Percentiles rank a stretch among this genome's conserved stretches.
phyloP scores from a whole-genome alignment of 1,140 invertebrate species.

The Ganaspis sp. region DNA sequence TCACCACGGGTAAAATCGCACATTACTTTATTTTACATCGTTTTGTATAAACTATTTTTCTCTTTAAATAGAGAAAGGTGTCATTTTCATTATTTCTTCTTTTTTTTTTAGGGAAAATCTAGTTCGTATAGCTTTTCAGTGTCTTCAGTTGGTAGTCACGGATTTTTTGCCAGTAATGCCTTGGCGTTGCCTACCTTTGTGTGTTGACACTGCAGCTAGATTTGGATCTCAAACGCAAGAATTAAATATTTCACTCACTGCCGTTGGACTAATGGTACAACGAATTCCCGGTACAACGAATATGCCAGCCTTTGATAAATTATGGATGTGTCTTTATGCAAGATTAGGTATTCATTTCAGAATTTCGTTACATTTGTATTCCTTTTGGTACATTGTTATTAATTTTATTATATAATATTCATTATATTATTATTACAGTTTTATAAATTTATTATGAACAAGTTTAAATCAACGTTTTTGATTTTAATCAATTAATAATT shows the following conservation, averaged over 20 bases:
- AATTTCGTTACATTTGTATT: no score
- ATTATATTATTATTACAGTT: no score
- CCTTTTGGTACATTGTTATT: no score
- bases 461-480: no score
- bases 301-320: conserved; percentile 92
- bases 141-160: conserved; percentile 96
- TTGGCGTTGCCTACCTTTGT: conserved; percentile 90
- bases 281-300: conserved; percentile 89
- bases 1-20: conserved; percentile 92
- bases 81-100: conserved; percentile 53
- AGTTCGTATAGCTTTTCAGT: conserved; percentile 96
- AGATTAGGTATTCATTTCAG: conserved; percentile 81
- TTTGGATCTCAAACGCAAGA: conserved; percentile 98
- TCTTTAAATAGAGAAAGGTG: no score
- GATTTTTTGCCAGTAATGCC: conserved; percentile 95
- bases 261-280: conserved; percentile 97
- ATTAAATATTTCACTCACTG: conserved; percentile 98
- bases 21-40: no score
- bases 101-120: conserved; percentile 92
- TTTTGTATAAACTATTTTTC: no score
- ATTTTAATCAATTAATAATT: no score
- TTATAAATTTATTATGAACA: no score
- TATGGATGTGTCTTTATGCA: conserved; percentile 97
- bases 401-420: no score
- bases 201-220: conserved; percentile 95